Conservation (phyloP, 30 jellyfish, hydroid and myxozoan genomes). For the Aurelia aurita region DNA sequence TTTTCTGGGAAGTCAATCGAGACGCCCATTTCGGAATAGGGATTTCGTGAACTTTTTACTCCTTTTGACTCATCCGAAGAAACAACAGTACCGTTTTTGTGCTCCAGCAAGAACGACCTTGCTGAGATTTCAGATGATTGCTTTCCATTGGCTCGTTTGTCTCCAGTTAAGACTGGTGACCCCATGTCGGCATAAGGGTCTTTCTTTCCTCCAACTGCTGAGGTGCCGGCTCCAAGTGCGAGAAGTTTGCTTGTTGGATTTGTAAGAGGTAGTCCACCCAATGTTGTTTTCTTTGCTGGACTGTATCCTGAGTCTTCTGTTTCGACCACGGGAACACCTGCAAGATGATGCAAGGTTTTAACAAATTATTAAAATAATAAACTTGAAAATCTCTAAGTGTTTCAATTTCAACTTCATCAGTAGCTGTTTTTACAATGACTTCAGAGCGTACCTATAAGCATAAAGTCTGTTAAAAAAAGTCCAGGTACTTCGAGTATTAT, state of each 20-base stretch:
- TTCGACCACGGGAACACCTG: slow-evolving; percentile 69
- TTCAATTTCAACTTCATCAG: too few relatives aligned
- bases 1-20: slow-evolving; percentile 59
- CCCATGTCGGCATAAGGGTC: slow-evolving; percentile 98
- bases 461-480: too few relatives aligned
- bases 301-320: slow-evolving; percentile 49
- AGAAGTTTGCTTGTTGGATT: slow-evolving; percentile 27
- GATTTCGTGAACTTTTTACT: slow-evolving; percentile 5
- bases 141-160: slow-evolving; percentile 46
- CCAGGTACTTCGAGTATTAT: too few relatives aligned
- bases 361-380: too few relatives aligned
- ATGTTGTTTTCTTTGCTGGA: slow-evolving; percentile 49
- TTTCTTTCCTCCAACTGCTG: slow-evolving; percentile 24
- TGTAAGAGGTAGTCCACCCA: slow-evolving; percentile 40
- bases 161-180: slow-evolving; percentile 59
- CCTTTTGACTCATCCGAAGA: slow-evolving; percentile 31
- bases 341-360: not conserved
- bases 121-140: slow-evolving; percentile 15
- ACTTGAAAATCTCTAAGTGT: too few relatives aligned
- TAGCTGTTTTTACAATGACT: too few relatives aligned
- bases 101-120: slow-evolving; percentile 48
- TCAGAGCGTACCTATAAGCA: too few relatives aligned
- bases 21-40: slow-evolving; percentile 73
- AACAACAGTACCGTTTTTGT: slow-evolving; percentile 52
- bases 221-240: slow-evolving; percentile 16